A percentile compares a stretch with the other conserved stretches of the same genome.
These are phyloP conservation scores for Perdix hodgsoniae DNA, from an alignment of 2,797 vertebrate genomes.

Conservation along the genomic window DNA sequence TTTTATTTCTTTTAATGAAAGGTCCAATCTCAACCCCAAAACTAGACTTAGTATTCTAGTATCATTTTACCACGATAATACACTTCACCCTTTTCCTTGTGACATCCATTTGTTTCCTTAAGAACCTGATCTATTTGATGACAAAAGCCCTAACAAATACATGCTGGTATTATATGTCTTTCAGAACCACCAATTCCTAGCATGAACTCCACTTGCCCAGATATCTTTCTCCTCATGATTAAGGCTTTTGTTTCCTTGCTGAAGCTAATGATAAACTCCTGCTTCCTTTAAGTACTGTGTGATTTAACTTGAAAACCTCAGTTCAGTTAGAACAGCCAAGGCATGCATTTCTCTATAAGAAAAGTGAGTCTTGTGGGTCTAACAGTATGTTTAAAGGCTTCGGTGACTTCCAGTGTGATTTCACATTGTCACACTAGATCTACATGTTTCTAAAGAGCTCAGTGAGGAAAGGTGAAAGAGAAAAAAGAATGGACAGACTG, in stretches of 20 bases:
- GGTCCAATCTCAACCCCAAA: neutral
- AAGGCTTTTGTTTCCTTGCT: slow-evolving; percentile 6
- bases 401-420: neutral
- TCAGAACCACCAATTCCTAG: neutral
- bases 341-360: neutral
- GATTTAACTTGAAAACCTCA: slow-evolving; percentile 17
- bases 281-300: neutral
- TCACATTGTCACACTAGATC: neutral
- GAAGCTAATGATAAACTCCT: neutral
- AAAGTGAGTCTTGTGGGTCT: neutral
- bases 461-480: neutral
- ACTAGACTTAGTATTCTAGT: neutral
- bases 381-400: neutral
- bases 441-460: neutral
- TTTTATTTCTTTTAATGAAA: neutral
- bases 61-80: neutral
- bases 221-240: neutral
- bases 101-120: neutral
- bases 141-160: neutral
- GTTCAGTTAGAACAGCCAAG: neutral
- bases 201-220: neutral
- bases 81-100: neutral
- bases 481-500: neutral
- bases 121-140: neutral
- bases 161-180: neutral